A percentile compares a stretch with the other conserved stretches of the same genome.
Evolutionary conservation across 2,888 invertebrate species (phyloP).

Genomic region (Lucinisca nassula): DNA sequence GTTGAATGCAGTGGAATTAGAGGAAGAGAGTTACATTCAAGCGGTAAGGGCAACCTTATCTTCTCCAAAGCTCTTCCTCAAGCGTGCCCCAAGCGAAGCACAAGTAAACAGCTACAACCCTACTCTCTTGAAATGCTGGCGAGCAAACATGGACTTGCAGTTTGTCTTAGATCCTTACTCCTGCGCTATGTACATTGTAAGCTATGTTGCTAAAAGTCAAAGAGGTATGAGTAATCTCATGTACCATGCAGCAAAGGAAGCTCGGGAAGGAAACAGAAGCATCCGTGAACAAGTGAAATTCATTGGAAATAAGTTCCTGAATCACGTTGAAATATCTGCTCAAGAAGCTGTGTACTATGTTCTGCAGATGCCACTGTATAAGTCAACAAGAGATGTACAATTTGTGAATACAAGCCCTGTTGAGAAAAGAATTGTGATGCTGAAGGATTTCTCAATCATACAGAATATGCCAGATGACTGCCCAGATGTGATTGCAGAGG

Average conservation of each 20-base stretch:
- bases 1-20: background rate
- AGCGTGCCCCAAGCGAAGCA: conserved; percentile 27
- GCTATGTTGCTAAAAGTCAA: conserved; percentile 57
- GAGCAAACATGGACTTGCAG: conserved; percentile 26
- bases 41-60: background rate
- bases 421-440: conserved; percentile 53
- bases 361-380: conserved; percentile 66
- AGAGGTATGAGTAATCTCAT: conserved; percentile 64
- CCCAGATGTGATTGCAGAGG: conserved; percentile 49
- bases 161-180: conserved; percentile 48
- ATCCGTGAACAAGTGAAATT: conserved; percentile 56
- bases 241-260: conserved; percentile 48
- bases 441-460: background rate
- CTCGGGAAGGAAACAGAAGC: conserved; percentile 40
- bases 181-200: conserved; percentile 58
- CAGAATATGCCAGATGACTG: conserved; percentile 51
- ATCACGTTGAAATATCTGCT: conserved; percentile 56
- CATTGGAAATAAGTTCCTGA: conserved; percentile 75
- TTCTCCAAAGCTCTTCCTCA: conserved; percentile 27
- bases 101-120: conserved; percentile 50
- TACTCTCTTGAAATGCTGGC: conserved; percentile 19
- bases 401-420: conserved; percentile 72
- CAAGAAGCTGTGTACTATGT: conserved; percentile 71
- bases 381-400: conserved; percentile 37
- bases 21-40: background rate